Percentiles rank a stretch among this genome's conserved stretches.
These are phyloP conservation scores for Pseudoips prasinana DNA, from an alignment of 2,888 invertebrate genomes.

Conservation along the genomic window DNA sequence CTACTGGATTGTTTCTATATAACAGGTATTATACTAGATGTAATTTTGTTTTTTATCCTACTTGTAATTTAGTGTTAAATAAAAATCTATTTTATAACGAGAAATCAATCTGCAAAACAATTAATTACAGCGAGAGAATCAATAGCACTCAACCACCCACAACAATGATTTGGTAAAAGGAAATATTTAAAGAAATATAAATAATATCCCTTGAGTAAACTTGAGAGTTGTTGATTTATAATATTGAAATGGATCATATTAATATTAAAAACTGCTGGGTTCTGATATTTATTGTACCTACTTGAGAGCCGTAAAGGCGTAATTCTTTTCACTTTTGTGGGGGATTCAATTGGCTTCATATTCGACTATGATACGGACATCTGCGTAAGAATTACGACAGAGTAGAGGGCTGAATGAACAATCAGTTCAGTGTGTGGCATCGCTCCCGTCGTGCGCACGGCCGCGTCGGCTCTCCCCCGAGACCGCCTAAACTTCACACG, in stretches of 20 bases:
- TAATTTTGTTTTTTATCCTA: too few species aligned
- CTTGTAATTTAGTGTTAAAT: too few species aligned
- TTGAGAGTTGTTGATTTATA: constrained; percentile 11
- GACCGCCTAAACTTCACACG: constrained; percentile 54
- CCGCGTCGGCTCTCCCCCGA: constrained; percentile 45
- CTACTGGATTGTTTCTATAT: too few species aligned
- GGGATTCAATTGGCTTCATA: constrained; percentile 42
- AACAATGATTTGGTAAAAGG: constrained; percentile 7
- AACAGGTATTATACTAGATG: too few species aligned
- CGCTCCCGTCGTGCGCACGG: constrained; percentile 53
- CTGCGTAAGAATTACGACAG: constrained; percentile 77
- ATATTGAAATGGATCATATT: constrained; percentile 12
- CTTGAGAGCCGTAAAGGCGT: neutral
- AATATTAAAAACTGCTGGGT: constrained; percentile 2
- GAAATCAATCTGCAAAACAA: constrained; percentile 4
- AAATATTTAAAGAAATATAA: constrained; percentile 11
- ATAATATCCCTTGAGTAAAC: constrained; percentile 12
- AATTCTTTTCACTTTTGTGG: constrained; percentile 10
- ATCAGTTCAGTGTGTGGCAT: constrained; percentile 73
- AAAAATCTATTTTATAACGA: neutral
- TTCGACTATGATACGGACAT: constrained; percentile 63
- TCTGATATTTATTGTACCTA: neutral
- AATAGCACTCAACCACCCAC: constrained; percentile 7
- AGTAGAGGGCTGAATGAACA: constrained; percentile 70
- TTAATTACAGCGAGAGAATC: constrained; percentile 8